phyloP scores from a whole-genome alignment of 2,888 invertebrate genomes.

The Imbricaverruca yamaguchii region DNA sequence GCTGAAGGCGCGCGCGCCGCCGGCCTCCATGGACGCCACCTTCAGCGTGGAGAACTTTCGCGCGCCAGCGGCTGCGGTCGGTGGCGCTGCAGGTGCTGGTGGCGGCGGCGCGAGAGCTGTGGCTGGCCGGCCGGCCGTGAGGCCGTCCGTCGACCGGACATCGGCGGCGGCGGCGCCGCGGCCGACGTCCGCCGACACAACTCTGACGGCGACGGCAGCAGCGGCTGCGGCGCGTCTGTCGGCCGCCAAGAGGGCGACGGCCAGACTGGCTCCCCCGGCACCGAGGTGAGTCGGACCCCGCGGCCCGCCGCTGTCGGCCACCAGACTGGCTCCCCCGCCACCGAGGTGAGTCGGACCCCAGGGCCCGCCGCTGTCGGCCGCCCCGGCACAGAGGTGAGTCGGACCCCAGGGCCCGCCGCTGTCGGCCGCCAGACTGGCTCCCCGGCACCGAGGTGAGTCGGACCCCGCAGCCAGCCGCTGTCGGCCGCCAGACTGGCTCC shows the following conservation, averaged over 20 bases:
- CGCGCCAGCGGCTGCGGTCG: not conserved
- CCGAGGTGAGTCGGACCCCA: not conserved
- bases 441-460: not conserved
- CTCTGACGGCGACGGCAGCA: not conserved
- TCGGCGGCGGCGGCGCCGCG: not conserved
- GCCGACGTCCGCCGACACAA: not conserved
- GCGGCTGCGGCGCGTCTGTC: not conserved
- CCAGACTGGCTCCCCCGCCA: not conserved
- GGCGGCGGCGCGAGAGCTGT: conserved; percentile 4
- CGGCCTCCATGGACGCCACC: not conserved
- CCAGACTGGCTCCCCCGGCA: not conserved
- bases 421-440: not conserved
- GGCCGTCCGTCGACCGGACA: not conserved
- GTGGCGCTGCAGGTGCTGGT: not conserved
- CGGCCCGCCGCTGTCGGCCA: too few species aligned
- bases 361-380: not conserved
- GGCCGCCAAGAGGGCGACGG: not conserved
- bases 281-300: not conserved
- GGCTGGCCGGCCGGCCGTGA: not conserved
- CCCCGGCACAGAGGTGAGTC: not conserved
- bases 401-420: too few species aligned
- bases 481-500: not conserved
- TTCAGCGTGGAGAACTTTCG: not conserved
- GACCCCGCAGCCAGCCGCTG: too few species aligned
- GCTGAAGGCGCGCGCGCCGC: not conserved